A percentile compares a stretch with the other conserved stretches of the same genome.
These are phyloP conservation scores for Tetramorium bicarinatum DNA, from an alignment of 2,888 invertebrate species.

Conservation along the genomic window DNA sequence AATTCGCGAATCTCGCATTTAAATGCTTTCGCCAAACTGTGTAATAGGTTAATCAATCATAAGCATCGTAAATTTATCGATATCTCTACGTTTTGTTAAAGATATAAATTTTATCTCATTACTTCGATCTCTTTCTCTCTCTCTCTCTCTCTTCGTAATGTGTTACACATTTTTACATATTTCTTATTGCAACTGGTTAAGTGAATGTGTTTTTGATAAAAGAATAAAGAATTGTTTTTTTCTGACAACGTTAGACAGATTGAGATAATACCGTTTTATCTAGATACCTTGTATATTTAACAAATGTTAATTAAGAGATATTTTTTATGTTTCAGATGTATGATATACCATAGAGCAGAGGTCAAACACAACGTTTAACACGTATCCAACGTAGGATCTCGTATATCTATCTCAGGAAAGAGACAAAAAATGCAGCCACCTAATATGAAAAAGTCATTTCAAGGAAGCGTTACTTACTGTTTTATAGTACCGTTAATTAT, in stretches of 20 bases:
- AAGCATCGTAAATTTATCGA: background rate
- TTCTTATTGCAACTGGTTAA: background rate
- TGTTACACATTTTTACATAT: background rate
- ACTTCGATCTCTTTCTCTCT: too few species aligned
- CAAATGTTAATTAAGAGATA: background rate
- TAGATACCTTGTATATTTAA: background rate
- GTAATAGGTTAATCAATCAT: background rate
- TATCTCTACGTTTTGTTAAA: background rate
- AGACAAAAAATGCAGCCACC: background rate
- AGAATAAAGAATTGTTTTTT: conserved; percentile 5
- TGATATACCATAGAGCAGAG: background rate
- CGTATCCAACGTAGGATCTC: background rate
- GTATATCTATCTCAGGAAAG: background rate
- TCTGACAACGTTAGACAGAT: background rate
- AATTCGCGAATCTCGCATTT: background rate
- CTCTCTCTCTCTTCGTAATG: background rate
- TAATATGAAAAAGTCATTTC: background rate
- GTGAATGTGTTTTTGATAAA: background rate
- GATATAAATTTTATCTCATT: background rate
- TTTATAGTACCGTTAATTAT: conserved; percentile 9
- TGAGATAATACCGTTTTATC: background rate
- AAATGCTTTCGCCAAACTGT: background rate
- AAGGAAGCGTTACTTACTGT: accelerated
- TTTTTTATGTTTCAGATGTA: conserved; percentile 2
- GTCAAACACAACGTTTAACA: background rate